A percentile compares a stretch with the other conserved stretches of the same genome.
Evolutionary conservation across 2,888 invertebrate genomes (phyloP).

Genomic region (Polymixis lichenea): DNA sequence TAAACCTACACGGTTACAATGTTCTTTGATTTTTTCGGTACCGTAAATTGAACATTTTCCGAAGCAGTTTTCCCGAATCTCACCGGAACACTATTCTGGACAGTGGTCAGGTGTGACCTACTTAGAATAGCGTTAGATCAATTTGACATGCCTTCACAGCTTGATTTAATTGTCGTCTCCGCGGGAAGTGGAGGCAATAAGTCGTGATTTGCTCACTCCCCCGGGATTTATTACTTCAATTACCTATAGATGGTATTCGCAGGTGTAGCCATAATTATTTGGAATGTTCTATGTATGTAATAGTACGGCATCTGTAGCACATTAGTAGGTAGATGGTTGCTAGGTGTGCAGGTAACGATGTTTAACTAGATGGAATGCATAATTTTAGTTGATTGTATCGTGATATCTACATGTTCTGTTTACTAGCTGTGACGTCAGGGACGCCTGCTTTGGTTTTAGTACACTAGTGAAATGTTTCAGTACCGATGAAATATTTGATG

Average conservation of each 20-base stretch:
- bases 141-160: constrained; percentile 70
- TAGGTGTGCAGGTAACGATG: constrained; percentile 57
- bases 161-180: constrained; percentile 78
- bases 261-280: constrained; percentile 63
- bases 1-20: not conserved
- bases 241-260: constrained; percentile 66
- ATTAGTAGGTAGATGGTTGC: constrained; percentile 44
- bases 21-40: constrained; percentile 8
- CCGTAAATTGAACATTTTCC: constrained; percentile 32
- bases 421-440: constrained; percentile 33
- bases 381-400: constrained; percentile 62
- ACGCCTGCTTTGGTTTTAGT: constrained; percentile 15
- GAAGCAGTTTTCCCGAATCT: constrained; percentile 9
- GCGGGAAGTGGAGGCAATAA: constrained; percentile 74
- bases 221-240: constrained; percentile 78
- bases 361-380: constrained; percentile 64
- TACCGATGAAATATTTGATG: not conserved
- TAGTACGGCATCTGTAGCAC: constrained; percentile 40
- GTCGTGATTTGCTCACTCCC: constrained; percentile 74
- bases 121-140: constrained; percentile 55
- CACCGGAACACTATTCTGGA: constrained; percentile 17
- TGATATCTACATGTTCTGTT: constrained; percentile 54
- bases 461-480: not conserved
- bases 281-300: constrained; percentile 55
- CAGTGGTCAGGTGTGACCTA: constrained; percentile 70